Evolutionary conservation across 2,888 invertebrate species (phyloP).

Genomic region (Ophion ellenae): DNA sequence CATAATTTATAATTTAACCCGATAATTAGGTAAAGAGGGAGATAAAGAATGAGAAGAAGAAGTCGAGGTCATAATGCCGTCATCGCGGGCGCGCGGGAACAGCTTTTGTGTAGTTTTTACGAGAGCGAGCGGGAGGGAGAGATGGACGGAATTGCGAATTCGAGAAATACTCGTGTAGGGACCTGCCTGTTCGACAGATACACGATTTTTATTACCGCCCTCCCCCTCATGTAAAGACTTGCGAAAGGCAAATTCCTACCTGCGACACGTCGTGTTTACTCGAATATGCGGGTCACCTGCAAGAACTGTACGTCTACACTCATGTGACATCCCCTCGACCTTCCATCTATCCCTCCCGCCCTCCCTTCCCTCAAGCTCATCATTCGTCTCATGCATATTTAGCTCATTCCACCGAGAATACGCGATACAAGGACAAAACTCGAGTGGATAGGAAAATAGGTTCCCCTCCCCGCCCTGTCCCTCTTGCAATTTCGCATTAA

Average conservation of each 20-base stretch:
- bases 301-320: conserved; percentile 32
- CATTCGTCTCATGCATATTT: conserved; percentile 47
- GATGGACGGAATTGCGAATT: conserved; percentile 36
- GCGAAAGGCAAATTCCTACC: conserved; percentile 40
- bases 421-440: conserved; percentile 39
- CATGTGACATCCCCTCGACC: conserved; percentile 28
- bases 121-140: conserved; percentile 48
- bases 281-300: conserved; percentile 28
- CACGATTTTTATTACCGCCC: conserved; percentile 61
- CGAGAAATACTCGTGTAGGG: conserved; percentile 48
- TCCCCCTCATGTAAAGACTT: conserved; percentile 23
- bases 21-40: conserved; percentile 71
- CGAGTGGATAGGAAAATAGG: neutral
- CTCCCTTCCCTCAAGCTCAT: conserved; percentile 18
- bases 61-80: conserved; percentile 45
- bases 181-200: conserved; percentile 58
- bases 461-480: conserved; percentile 28
- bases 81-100: conserved; percentile 45
- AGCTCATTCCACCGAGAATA: conserved; percentile 23
- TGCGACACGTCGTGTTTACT: conserved; percentile 26
- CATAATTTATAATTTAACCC: conserved; percentile 79
- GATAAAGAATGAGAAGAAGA: conserved; percentile 12
- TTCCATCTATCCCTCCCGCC: conserved; percentile 16
- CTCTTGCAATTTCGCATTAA: conserved; percentile 58
- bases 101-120: conserved; percentile 59